These are phyloP conservation scores for Ciconia nigra DNA, from an alignment of 2,797 vertebrate genomes.

Conservation along the genomic window DNA sequence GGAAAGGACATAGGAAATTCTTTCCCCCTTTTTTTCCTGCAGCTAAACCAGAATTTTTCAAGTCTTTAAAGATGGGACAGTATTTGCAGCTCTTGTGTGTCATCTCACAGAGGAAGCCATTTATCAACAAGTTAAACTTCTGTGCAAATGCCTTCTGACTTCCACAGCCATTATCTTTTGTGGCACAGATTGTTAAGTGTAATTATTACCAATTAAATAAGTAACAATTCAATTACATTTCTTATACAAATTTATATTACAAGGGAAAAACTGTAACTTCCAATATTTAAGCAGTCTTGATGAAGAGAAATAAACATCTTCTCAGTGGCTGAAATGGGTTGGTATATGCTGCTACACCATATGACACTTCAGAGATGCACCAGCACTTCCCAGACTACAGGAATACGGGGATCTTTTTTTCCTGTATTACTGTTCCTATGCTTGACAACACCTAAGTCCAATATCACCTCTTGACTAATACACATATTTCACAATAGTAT, in stretches of 20 bases:
- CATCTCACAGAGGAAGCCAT: not conserved
- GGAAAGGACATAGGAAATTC: not conserved
- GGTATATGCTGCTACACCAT: not conserved
- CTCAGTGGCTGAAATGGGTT: not conserved
- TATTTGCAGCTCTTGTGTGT: not conserved
- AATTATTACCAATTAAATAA: conserved; percentile 31
- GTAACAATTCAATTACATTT: conserved; percentile 4
- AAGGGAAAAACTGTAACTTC: not conserved
- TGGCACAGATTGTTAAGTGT: not conserved
- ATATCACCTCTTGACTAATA: not conserved
- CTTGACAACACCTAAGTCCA: not conserved
- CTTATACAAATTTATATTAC: not conserved
- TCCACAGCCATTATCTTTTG: conserved; percentile 4
- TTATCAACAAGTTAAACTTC: not conserved
- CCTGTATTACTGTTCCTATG: not conserved
- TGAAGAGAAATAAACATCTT: not conserved
- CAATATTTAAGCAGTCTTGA: not conserved
- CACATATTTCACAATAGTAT: not conserved
- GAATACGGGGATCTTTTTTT: not conserved
- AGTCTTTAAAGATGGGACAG: not conserved
- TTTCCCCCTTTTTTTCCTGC: not conserved
- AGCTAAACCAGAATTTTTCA: not conserved
- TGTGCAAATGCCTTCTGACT: conserved; percentile 6
- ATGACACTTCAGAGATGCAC: not conserved
- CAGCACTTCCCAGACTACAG: not conserved